A percentile compares a stretch with the other conserved stretches of the same genome.
phyloP scores from a whole-genome alignment of 2,797 vertebrate species.

The Buphagus erythrorhynchus region DNA sequence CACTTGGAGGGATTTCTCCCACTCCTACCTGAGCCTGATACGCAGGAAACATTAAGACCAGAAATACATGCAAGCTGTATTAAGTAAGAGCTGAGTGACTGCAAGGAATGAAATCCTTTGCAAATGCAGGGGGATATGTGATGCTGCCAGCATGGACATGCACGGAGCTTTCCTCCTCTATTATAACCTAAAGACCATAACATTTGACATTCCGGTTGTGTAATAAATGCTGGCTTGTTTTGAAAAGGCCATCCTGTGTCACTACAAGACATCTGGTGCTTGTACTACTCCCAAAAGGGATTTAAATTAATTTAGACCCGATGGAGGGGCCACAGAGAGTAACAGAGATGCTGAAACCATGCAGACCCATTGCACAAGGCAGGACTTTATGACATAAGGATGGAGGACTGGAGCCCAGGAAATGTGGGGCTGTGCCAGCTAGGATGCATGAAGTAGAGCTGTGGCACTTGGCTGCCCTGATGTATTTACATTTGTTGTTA shows the following conservation, averaged over 20 bases:
- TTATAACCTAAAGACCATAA: constrained; percentile 49
- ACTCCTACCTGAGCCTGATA: background rate
- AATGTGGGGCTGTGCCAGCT: background rate
- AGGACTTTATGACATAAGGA: background rate
- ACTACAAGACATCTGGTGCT: background rate
- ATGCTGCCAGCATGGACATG: constrained; percentile 12
- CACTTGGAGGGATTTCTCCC: background rate
- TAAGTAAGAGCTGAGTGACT: background rate
- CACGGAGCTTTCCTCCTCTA: constrained; percentile 43
- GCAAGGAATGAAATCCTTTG: background rate
- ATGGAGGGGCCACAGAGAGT: constrained; percentile 1
- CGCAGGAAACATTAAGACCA: background rate
- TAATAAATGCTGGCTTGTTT: constrained; percentile 58
- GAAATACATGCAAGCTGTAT: background rate
- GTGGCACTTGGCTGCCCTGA: background rate
- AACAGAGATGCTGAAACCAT: background rate
- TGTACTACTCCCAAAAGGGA: background rate
- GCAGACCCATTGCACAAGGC: background rate
- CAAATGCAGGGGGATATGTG: background rate
- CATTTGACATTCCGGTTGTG: constrained; percentile 51
- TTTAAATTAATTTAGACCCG: constrained; percentile 28
- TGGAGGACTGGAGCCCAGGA: background rate
- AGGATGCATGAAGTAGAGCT: background rate
- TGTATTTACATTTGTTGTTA: constrained; percentile 30
- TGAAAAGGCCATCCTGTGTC: constrained; percentile 47